A percentile compares a stretch with the other conserved stretches of the same genome.
Evolutionary conservation across 2,888 invertebrate genomes (phyloP).

Genomic region (Polyommatus icarus): DNA sequence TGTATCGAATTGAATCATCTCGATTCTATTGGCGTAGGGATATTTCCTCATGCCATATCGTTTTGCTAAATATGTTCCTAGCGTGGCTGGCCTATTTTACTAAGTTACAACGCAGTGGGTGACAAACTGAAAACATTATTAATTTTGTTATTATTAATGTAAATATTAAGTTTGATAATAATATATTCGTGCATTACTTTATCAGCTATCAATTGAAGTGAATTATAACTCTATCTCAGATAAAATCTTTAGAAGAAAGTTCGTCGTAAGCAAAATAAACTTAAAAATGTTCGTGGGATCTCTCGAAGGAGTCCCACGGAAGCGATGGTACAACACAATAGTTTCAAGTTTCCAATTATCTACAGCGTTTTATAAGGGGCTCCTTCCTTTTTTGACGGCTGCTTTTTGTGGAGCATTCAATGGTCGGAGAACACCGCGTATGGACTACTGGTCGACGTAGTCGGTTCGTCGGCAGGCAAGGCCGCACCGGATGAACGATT

Average conservation of each 20-base stretch:
- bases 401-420: constrained; percentile 23
- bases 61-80: background rate
- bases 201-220: too few relatives aligned
- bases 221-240: background rate
- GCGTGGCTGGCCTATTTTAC: constrained; percentile 14
- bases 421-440: constrained; percentile 23
- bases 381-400: constrained; percentile 29
- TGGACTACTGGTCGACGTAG: constrained; percentile 23
- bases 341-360: constrained; percentile 31
- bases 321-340: constrained; percentile 23
- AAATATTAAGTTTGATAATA: background rate
- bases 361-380: constrained; percentile 25
- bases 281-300: constrained; percentile 11
- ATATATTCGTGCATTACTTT: too few relatives aligned
- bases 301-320: constrained; percentile 30
- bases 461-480: constrained; percentile 54
- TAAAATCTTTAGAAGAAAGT: background rate
- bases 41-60: constrained; percentile 56
- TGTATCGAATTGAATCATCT: constrained; percentile 67
- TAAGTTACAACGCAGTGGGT: background rate
- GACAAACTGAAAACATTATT: background rate
- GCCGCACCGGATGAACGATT: constrained; percentile 69
- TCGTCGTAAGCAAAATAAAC: background rate
- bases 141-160: background rate
- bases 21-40: constrained; percentile 53